Conservation (phyloP, 2,113 vertebrate species). For the Antechinus stuartii region DNA sequence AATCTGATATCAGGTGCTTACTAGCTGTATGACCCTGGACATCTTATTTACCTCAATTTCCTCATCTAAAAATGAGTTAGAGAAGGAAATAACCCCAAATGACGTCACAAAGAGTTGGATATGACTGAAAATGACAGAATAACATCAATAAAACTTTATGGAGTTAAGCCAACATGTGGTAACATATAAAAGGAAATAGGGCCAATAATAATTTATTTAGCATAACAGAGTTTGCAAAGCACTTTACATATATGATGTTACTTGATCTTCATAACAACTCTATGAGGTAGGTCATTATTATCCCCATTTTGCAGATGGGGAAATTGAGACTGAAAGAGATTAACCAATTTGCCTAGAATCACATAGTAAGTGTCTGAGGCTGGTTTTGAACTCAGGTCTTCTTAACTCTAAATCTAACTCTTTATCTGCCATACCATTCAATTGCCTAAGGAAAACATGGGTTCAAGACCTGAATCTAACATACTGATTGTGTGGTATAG, state of each 20-base stretch:
- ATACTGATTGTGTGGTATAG: not conserved
- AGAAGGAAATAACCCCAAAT: not conserved
- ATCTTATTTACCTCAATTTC: not conserved
- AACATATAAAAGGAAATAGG: not conserved
- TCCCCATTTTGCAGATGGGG: not conserved
- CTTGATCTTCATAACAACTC: not conserved
- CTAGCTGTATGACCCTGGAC: not conserved
- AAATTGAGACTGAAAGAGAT: not conserved
- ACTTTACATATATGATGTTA: not conserved
- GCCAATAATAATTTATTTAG: not conserved
- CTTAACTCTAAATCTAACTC: not conserved
- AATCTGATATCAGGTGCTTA: not conserved
- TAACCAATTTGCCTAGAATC: not conserved
- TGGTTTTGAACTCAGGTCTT: not conserved
- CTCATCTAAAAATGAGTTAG: not conserved
- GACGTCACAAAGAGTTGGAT: not conserved
- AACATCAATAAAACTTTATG: not conserved
- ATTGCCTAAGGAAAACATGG: not conserved
- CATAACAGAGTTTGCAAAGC: not conserved
- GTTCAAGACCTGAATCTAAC: not conserved
- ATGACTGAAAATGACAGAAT: not conserved
- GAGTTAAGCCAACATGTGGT: not conserved
- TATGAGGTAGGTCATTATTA: not conserved
- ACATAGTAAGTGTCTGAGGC: not conserved
- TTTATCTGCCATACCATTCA: not conserved